A percentile compares a stretch with the other conserved stretches of the same genome.
These are phyloP conservation scores for Genyomyrus donnyi DNA, from an alignment of 2,113 vertebrate genomes.

Conservation along the genomic window DNA sequence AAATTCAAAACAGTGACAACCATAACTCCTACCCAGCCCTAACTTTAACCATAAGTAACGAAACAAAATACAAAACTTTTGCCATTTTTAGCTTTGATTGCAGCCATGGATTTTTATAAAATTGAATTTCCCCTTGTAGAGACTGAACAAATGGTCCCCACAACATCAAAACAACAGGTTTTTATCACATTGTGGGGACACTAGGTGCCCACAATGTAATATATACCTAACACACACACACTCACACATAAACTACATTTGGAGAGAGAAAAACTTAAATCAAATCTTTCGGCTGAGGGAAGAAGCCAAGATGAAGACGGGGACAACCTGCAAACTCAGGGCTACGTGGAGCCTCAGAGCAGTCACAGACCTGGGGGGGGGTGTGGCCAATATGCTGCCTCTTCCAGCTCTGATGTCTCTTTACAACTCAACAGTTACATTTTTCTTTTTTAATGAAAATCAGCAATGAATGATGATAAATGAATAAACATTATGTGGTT, in stretches of 20 bases:
- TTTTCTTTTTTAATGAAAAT: neutral
- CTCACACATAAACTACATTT: neutral
- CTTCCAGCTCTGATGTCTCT: neutral
- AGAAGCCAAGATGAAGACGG: neutral
- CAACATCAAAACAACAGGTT: no score
- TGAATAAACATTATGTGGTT: neutral
- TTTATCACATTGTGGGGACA: no score
- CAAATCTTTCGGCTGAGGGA: neutral
- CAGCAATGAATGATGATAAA: neutral
- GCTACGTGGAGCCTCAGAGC: neutral
- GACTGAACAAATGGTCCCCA: neutral
- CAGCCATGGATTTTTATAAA: no score
- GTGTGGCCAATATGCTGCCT: neutral
- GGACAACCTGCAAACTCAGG: neutral
- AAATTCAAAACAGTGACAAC: no score
- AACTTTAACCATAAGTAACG: no score
- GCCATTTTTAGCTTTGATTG: no score
- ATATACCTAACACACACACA: neutral
- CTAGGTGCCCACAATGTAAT: no score
- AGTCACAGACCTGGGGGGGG: neutral
- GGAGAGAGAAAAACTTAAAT: neutral
- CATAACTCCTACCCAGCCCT: no score
- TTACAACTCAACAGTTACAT: neutral
- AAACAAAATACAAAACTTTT: no score
- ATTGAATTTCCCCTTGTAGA: no score